Base-by-base conservation (phyloP, 2,113 vertebrate genomes). In the Ictalurus furcatus region DNA sequence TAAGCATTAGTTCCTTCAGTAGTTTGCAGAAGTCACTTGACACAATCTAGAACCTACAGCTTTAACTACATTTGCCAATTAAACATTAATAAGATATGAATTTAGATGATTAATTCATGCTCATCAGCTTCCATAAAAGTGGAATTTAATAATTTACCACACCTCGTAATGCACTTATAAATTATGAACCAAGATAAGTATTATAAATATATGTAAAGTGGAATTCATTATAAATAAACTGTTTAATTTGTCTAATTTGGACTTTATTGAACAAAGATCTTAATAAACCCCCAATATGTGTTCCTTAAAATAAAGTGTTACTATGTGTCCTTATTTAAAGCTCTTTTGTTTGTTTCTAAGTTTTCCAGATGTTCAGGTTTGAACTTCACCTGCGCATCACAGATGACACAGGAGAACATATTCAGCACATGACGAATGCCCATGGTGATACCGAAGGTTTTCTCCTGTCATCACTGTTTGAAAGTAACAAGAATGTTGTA, bases 291-390 rank as follows among this genome's bases (percentile, higher is more conserved):
- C 54, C 3, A 58, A 17, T 34, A 30, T 34, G 7, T 81, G 25
- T 58, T 40, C 14, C 34, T 37, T 82, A 34, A 23, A 82, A 34
- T 59, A 59, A 37, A 59, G 3, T 59, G 28, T 81, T 81, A 34
- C n/a, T 7, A 12, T 37, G 30, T 37, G 23, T 63, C 12, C 30
- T 6, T 83, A 21, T 81, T 58, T 59, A 61, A 83, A 34, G 2
- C 16, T 71, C 48, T 30, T 81, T 61, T 79, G 14, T 90, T 74
- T 71, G 54, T n/a, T 90, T 14, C 30, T 28, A 88, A 96, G 96
- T 96, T 91, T 96, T 96, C 88, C 96, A 96, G 93, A 95, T 96
- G 96, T 96, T 96, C 92, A 82, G 96, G 58, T 95, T 96, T 30
- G 96, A 96, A 84, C 94, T 96, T 30, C 96, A 96, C 59, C 82